These are phyloP conservation scores for Momotus momota DNA, from an alignment of 2,797 vertebrate genomes.

Conservation along the genomic window DNA sequence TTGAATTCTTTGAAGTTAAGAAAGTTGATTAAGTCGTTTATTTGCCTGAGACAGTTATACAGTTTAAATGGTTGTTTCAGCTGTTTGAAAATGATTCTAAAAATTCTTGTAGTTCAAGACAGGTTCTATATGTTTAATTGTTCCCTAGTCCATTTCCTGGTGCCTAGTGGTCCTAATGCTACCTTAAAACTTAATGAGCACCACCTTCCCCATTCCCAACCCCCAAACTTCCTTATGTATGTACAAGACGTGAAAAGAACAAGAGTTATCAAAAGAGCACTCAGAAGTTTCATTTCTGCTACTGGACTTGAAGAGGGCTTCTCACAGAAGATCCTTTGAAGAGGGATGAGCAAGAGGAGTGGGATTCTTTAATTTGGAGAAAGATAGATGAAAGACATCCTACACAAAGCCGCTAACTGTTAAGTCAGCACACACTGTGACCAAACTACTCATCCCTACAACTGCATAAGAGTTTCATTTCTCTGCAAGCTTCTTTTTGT, in stretches of 20 bases:
- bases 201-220: not conserved
- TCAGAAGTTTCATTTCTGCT: not conserved
- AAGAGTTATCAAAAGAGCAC: not conserved
- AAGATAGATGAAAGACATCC: not conserved
- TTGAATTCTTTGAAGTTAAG: not conserved
- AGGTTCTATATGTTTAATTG: not conserved
- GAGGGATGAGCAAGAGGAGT: rapidly evolving
- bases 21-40: not conserved
- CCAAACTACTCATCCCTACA: not conserved
- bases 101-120: not conserved
- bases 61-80: not conserved
- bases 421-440: not conserved
- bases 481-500: not conserved
- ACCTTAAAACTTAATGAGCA: not conserved
- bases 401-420: not conserved
- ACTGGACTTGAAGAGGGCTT: not conserved
- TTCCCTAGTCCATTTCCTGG: not conserved
- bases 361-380: not conserved
- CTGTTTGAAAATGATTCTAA: not conserved
- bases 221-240: not conserved
- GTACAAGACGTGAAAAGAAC: not conserved
- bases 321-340: not conserved
- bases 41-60: not conserved
- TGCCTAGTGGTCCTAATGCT: not conserved
- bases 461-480: not conserved